Percentiles rank a stretch among this genome's conserved stretches.
Conservation (phyloP, 2,113 vertebrate genomes). For the Calidris pygmaea region DNA sequence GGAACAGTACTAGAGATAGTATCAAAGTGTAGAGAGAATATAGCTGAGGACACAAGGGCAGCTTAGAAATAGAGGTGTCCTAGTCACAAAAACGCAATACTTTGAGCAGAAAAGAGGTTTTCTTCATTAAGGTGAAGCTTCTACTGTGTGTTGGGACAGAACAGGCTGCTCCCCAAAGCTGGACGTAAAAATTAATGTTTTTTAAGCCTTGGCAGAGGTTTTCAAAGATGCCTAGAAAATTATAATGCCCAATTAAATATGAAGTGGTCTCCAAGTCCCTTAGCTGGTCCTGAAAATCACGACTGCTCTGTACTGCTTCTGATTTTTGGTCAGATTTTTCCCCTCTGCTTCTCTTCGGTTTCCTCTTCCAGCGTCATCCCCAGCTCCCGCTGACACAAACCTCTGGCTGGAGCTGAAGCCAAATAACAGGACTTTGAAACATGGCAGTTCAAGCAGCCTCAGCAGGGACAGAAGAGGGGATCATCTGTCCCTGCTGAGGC, state of each 20-base stretch:
- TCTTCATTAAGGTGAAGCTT: neutral
- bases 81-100: neutral
- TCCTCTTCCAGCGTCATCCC: neutral
- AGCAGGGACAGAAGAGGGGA: neutral
- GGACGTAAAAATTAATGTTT: neutral
- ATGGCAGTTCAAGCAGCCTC: rapidly evolving
- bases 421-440: neutral
- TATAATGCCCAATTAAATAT: neutral
- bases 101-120: neutral
- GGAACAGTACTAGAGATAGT: neutral
- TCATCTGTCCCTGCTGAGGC: neutral
- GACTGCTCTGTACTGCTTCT: neutral
- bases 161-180: neutral
- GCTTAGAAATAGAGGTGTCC: neutral
- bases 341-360: neutral
- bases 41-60: neutral
- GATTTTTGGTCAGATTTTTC: neutral
- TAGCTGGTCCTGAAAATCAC: neutral
- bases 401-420: neutral
- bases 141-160: neutral
- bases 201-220: neutral
- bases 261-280: neutral
- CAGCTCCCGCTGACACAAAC: neutral
- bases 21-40: neutral
- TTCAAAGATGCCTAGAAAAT: neutral